Base-by-base conservation (phyloP, 2,888 invertebrate genomes). In the Pomacea canaliculata region DNA sequence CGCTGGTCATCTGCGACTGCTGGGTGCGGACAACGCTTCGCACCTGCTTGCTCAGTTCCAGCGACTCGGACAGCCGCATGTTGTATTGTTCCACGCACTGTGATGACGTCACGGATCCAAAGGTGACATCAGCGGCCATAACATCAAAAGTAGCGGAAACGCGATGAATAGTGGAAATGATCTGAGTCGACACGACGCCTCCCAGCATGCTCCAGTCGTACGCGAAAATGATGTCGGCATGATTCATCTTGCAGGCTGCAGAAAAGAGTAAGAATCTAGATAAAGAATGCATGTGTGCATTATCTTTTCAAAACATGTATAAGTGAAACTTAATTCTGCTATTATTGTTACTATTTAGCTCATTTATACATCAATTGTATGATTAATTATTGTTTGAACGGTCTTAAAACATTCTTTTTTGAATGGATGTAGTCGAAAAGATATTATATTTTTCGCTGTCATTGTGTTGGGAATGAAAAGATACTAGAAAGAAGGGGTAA, bases 181-280 rank as follows among this genome's bases (percentile, higher is more conserved):
- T 63, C 48, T 70, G 62, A 27, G 65, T 37, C 27, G 70, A 63
- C 46, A 69, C 62, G 60, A 60, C 63, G 18, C 68, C 73, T 13
- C 73, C 73, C 68, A 73, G 46, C 73, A 68, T 73, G 27, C 46
- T 49, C 66, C 68, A 68, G 73, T 73, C 73, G 73, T 73, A 68
- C 23, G 73, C 73, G n/a, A 73, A 48, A 56, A 73, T 51, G n/a
- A 73, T 23, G 68, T 73, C 73, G n/a, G 73, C 73, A 56, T 73
- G 37, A 7, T 60, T 56, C 23, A 73, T 51, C 23, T 48, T 13
- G 60, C 73, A 73, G 13, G 66, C 73, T 73, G 73, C 48, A 48
- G 23, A 27, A 56, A 49, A 10, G 37, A 12, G 5, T 63, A 7
- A 27, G 5, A 63, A 18, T 63, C 23, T 23, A 13, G 51, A 37